A percentile compares a stretch with the other conserved stretches of the same genome.
Evolutionary conservation across 2,888 invertebrate species (phyloP).

Genomic region (Laothoe populi): DNA sequence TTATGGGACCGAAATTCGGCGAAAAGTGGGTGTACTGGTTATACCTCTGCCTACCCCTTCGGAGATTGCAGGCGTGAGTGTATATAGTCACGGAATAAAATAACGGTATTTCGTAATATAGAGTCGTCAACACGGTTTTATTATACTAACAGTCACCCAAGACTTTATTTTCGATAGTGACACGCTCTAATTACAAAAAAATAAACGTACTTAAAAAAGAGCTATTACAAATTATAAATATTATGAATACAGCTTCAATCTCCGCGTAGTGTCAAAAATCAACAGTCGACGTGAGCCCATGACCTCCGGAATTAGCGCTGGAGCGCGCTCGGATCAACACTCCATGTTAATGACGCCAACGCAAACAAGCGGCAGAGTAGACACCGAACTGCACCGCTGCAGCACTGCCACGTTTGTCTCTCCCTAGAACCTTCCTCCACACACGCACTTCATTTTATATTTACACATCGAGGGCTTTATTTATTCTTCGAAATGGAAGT

Average conservation of each 20-base stretch:
- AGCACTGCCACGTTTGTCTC: constrained; percentile 72
- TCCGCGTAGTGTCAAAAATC: constrained; percentile 44
- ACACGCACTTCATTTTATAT: constrained; percentile 81
- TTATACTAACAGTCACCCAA: too few relatives aligned
- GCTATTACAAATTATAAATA: constrained; percentile 9
- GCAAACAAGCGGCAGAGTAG: constrained; percentile 63
- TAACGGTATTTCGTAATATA: too few relatives aligned
- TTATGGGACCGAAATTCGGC: too few relatives aligned
- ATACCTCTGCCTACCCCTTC: too few relatives aligned
- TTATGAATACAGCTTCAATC: constrained; percentile 15
- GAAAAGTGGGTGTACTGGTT: too few relatives aligned
- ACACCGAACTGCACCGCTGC: constrained; percentile 53
- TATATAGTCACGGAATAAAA: too few relatives aligned
- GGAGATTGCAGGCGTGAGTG: too few relatives aligned
- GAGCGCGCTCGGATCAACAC: constrained; percentile 64
- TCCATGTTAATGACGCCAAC: constrained; percentile 79
- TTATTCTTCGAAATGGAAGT: constrained; percentile 81
- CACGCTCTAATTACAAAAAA: neutral
- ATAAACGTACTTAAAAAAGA: neutral
- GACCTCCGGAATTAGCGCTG: constrained; percentile 74
- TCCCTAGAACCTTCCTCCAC: constrained; percentile 68
- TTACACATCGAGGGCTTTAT: constrained; percentile 80
- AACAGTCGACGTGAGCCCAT: constrained; percentile 50
- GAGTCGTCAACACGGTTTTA: too few relatives aligned
- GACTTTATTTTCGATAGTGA: neutral